These are phyloP conservation scores for Tiaroga cobitis DNA, from an alignment of 2,797 vertebrate genomes.

Conservation along the genomic window DNA sequence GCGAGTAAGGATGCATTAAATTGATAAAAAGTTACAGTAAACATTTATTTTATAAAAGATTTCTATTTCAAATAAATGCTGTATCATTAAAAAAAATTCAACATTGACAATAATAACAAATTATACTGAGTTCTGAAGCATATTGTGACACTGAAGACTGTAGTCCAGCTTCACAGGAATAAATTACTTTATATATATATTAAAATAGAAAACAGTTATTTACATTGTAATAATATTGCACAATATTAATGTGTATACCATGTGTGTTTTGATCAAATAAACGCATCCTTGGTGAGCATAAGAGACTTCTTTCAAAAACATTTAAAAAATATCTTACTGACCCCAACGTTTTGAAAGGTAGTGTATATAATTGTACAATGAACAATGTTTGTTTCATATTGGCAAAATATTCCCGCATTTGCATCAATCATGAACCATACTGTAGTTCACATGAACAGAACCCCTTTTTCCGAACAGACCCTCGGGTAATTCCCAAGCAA, in stretches of 20 bases:
- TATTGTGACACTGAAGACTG: neutral
- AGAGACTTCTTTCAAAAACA: neutral
- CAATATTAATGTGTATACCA: neutral
- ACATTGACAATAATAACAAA: neutral
- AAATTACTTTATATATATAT: neutral
- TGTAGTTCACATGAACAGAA: neutral
- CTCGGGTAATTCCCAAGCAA: neutral
- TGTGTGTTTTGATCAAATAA: no score
- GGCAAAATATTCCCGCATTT: neutral
- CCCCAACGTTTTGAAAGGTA: neutral
- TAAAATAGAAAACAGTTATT: neutral
- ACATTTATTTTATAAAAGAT: neutral
- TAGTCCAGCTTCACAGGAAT: neutral
- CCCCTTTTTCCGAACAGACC: neutral
- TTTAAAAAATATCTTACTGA: neutral
- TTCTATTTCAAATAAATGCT: neutral
- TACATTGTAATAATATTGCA: neutral
- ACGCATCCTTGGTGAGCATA: neutral
- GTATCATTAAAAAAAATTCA: neutral
- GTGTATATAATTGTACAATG: neutral
- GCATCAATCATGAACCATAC: neutral
- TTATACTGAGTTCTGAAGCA: neutral
- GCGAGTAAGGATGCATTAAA: neutral
- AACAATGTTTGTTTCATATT: neutral
- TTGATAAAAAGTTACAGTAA: neutral